phyloP scores from a whole-genome alignment of 2,113 vertebrate species.

The Eublepharis macularius region DNA sequence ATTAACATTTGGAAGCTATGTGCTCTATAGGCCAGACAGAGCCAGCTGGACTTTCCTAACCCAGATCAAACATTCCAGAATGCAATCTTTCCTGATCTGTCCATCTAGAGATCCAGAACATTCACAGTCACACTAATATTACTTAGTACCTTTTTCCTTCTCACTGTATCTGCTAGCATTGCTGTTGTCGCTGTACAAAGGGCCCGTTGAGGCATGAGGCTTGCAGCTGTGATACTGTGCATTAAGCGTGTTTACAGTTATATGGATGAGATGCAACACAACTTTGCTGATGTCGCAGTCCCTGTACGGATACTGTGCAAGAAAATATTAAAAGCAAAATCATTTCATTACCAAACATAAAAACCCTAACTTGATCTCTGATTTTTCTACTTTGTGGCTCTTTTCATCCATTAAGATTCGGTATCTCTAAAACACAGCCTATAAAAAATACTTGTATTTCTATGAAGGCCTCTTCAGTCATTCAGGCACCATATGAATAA shows the following conservation, averaged over 20 bases:
- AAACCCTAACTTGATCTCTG: not conserved
- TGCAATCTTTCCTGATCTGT: not conserved
- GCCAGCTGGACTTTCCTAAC: not conserved
- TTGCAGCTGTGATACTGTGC: conserved; percentile 99
- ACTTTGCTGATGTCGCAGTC: conserved; percentile 97
- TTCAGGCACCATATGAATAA: not conserved
- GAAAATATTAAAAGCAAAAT: conserved; percentile 47
- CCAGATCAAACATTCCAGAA: not conserved
- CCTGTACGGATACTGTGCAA: conserved; percentile 92
- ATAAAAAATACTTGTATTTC: not conserved
- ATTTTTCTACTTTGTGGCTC: not conserved
- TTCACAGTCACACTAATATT: not conserved
- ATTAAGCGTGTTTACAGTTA: conserved; percentile 97
- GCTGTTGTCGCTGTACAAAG: conserved; percentile 97
- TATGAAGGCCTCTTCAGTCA: not conserved
- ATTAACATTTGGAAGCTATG: not conserved
- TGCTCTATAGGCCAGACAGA: not conserved
- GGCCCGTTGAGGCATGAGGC: conserved; percentile 92
- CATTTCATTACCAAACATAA: conserved; percentile 3
- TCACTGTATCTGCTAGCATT: conserved; percentile 98
- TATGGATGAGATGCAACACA: conserved; percentile 95
- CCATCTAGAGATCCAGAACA: not conserved
- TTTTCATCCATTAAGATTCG: not conserved
- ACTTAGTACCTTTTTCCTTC: conserved; percentile 92
- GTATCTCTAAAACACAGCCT: not conserved